Conservation (phyloP, 2,113 vertebrate genomes). For the Pionites leucogaster region DNA sequence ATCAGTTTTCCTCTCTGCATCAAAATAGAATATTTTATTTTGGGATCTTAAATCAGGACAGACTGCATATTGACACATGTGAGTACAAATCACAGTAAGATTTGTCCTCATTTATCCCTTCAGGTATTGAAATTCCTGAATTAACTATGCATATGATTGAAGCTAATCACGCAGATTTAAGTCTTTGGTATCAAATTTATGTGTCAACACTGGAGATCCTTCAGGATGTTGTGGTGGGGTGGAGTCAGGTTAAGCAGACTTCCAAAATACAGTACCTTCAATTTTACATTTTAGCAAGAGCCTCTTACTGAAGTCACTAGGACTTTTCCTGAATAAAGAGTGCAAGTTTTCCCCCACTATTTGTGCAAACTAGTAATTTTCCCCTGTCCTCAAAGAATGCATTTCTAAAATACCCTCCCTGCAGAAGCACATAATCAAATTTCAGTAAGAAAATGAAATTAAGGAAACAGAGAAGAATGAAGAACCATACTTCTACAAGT, state of each 20-base stretch:
- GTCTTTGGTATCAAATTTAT: not conserved
- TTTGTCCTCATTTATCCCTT: not conserved
- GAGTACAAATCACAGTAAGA: not conserved
- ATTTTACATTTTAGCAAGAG: not conserved
- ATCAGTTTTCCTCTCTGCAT: not conserved
- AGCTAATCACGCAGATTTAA: not conserved
- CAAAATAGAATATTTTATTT: not conserved
- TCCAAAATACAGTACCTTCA: not conserved
- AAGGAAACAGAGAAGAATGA: not conserved
- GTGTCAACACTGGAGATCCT: not conserved
- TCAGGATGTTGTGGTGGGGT: not conserved
- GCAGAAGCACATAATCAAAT: not conserved
- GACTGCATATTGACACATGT: not conserved
- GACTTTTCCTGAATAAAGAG: not conserved
- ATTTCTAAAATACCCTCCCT: not conserved
- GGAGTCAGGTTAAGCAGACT: not conserved
- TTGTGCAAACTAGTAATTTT: not conserved
- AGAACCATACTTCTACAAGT: not conserved
- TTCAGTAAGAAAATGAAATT: not conserved
- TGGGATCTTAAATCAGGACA: not conserved
- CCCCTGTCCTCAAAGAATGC: not conserved
- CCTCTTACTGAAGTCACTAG: not conserved
- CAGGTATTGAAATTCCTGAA: not conserved
- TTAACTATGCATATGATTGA: not conserved
- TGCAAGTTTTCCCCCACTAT: not conserved